Percentiles rank a stretch among this genome's conserved stretches.
Conservation (phyloP, 2,888 invertebrate species). For the Syrphus vitripennis region DNA sequence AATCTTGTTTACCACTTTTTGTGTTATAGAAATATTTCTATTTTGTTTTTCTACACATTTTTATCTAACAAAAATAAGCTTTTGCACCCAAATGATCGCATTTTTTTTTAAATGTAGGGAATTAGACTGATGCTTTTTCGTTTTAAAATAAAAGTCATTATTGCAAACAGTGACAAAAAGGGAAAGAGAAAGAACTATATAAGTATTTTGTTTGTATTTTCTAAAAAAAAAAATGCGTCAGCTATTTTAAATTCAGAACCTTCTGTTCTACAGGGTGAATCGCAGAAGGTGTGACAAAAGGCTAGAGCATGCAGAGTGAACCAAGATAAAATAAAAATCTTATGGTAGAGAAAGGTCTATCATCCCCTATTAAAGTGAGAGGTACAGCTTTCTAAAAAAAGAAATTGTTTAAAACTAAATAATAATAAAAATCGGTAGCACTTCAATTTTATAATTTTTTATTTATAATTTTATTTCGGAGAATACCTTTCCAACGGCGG, state of each 20-base stretch:
- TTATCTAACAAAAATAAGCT: conserved; percentile 42
- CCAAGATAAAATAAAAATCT: too few relatives aligned
- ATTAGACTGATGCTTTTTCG: conserved; percentile 54
- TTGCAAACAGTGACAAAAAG: conserved; percentile 6
- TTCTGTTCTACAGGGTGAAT: too few relatives aligned
- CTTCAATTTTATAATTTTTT: too few relatives aligned
- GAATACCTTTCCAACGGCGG: too few relatives aligned
- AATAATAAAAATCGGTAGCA: too few relatives aligned
- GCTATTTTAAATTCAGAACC: not conserved
- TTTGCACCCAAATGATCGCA: conserved; percentile 33
- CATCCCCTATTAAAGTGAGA: too few relatives aligned
- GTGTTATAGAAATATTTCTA: not conserved
- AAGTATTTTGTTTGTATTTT: conserved; percentile 13
- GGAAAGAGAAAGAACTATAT: not conserved
- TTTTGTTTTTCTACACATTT: conserved; percentile 26
- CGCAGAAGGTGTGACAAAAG: too few relatives aligned
- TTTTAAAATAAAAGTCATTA: conserved; percentile 40
- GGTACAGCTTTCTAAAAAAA: too few relatives aligned
- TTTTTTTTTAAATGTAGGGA: conserved; percentile 36
- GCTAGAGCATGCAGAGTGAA: too few relatives aligned
- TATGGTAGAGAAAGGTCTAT: too few relatives aligned
- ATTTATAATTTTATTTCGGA: too few relatives aligned
- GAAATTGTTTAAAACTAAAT: too few relatives aligned
- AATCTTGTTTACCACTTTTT: conserved; percentile 16
- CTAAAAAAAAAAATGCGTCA: not conserved